Percentiles rank a stretch among this genome's conserved stretches.
Conservation (phyloP, 1,140 invertebrate genomes). For the Zaprionus gabonicus region DNA sequence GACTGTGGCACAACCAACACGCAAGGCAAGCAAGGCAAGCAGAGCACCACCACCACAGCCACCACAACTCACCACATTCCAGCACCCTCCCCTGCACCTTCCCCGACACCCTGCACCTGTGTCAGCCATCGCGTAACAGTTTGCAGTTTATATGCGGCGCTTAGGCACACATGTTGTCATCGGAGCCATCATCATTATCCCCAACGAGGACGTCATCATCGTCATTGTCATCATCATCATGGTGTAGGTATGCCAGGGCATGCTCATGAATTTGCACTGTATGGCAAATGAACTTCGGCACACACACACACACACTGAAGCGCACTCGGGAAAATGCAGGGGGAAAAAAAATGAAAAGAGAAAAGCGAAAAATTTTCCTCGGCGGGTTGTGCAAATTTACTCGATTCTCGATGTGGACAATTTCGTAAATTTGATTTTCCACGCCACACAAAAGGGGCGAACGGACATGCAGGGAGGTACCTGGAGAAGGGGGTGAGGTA, state of each 20-base stretch:
- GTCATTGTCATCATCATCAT: constrained; percentile 19
- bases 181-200: constrained; percentile 48
- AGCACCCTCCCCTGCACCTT: not conserved
- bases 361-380: constrained; percentile 9
- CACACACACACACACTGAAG: not conserved
- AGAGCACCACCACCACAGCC: not conserved
- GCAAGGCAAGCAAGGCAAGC: not conserved
- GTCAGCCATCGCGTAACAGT: constrained; percentile 27
- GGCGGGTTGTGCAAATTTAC: constrained; percentile 54
- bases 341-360: not conserved
- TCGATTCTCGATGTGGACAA: constrained; percentile 56
- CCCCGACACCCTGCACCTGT: constrained; percentile 15
- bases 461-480: not conserved
- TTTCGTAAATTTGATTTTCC: constrained; percentile 64
- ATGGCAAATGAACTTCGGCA: constrained; percentile 62
- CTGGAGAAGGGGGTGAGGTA: not conserved
- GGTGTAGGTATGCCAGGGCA: constrained; percentile 39
- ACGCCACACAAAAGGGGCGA: not conserved
- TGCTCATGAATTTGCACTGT: constrained; percentile 74
- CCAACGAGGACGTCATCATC: constrained; percentile 35
- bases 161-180: constrained; percentile 75
- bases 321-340: constrained; percentile 3
- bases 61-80: not conserved
- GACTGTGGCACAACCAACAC: not conserved
- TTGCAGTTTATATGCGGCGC: constrained; percentile 63